phyloP scores from a whole-genome alignment of 2,888 invertebrate species.

The Lepidocyrtinus sp. region DNA sequence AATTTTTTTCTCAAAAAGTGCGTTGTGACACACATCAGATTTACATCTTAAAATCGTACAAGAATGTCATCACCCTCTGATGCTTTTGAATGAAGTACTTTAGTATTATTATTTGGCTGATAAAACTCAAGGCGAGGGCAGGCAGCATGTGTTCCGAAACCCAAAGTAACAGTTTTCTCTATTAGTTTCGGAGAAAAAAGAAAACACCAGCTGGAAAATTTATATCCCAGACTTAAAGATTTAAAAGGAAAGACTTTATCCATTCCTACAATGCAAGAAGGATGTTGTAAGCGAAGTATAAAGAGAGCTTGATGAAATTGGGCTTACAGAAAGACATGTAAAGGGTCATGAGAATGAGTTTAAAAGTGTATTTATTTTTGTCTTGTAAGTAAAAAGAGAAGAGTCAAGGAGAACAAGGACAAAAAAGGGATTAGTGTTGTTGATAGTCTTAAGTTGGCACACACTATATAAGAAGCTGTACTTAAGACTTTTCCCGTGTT shows the following conservation, averaged over 20 bases:
- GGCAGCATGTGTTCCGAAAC: neutral
- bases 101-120: too few species aligned
- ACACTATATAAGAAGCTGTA: constrained; percentile 28
- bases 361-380: neutral
- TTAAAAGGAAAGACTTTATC: neutral
- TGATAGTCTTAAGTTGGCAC: neutral
- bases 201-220: too few species aligned
- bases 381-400: neutral
- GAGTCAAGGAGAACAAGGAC: neutral
- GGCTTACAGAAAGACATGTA: constrained; percentile 48
- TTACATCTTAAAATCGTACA: neutral
- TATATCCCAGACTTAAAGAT: neutral
- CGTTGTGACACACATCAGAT: neutral
- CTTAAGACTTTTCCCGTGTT: constrained; percentile 48
- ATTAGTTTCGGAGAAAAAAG: too few species aligned
- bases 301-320: constrained; percentile 39
- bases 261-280: neutral
- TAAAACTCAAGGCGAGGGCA: too few species aligned
- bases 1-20: neutral
- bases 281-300: neutral
- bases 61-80: neutral
- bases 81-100: neutral
- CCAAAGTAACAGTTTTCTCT: neutral
- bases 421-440: constrained; percentile 10
- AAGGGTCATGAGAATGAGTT: constrained; percentile 22